Base-by-base conservation (phyloP, 1,140 invertebrate species). In the Limonius californicus region DNA sequence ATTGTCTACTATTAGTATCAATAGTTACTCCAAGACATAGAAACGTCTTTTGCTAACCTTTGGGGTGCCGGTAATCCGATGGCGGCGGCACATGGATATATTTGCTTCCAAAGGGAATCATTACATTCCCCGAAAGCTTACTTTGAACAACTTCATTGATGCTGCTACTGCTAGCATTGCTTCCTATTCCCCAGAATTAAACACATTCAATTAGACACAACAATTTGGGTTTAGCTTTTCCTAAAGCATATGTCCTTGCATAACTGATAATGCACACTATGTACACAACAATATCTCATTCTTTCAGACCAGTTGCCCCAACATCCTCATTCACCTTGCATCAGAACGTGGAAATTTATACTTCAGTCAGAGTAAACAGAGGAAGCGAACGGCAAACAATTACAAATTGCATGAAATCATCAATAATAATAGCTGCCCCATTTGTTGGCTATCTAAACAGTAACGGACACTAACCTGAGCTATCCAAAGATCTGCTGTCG, bases 71-170 rank as follows among this genome's bases (percentile, higher is more conserved):
- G 79, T 78, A 84, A 72, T 82, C 85, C 66, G 82, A 76, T 59
- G 87, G 87, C 35, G 87, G 87, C 66, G 87, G 84, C 72, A 87
- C 89, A 78, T 89, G 88, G 65, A 89, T 82, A 78, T 86, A 84
- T 73, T 85, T 87, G 81, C 87, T 86, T 75, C 88, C 88, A 74
- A 88, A 83, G 69, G 88, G 87, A 80, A 88, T 85, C 59, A 84
- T 80, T 75, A 87, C 83, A 81, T 89, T 90, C 66, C 88, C 88
- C 64, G 86, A 88, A 72, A 87, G 80, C 64, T 77, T 80, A 61
- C 15, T 21, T 30, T 21, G 35, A 43, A 42, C 14, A 61, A 55
- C 21, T 62, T 73, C 72, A 57, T 64, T 61, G 63, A 73, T 43
- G 61, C 72, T 72, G 59, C 60, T 67, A 58, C 61, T 70, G 68